These are phyloP conservation scores for Squalus acanthias DNA, from an alignment of 2,797 vertebrate species.

Conservation along the genomic window DNA sequence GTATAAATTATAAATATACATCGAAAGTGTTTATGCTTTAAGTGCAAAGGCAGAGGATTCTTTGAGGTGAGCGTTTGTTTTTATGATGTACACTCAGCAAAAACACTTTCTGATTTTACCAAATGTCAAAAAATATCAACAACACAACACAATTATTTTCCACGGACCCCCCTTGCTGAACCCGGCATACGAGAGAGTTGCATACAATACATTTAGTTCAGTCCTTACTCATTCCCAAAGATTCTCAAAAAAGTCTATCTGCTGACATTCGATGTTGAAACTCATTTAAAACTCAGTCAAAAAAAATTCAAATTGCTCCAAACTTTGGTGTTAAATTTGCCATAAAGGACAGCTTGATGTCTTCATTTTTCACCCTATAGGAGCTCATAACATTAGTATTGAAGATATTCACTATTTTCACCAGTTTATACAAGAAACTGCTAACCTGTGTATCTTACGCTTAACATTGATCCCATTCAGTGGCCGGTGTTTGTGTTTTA, in stretches of 20 bases:
- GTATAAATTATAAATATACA: slow-evolving; percentile 36
- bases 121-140: slow-evolving; percentile 16
- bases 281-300: background rate
- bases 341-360: background rate
- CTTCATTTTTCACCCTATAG: background rate
- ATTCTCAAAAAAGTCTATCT: background rate
- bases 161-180: background rate
- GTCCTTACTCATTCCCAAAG: background rate
- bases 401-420: background rate
- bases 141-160: background rate
- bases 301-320: background rate
- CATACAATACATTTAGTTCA: background rate
- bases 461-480: background rate
- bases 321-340: background rate
- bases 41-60: background rate
- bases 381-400: background rate
- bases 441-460: background rate
- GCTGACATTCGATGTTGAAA: background rate
- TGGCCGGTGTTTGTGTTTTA: background rate
- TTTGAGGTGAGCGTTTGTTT: background rate
- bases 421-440: background rate
- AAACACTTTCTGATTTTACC: background rate
- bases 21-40: background rate
- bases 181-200: background rate
- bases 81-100: background rate